Evolutionary conservation across 2,797 vertebrate genomes (phyloP).

Genomic region (Pangasius krempfi): DNA sequence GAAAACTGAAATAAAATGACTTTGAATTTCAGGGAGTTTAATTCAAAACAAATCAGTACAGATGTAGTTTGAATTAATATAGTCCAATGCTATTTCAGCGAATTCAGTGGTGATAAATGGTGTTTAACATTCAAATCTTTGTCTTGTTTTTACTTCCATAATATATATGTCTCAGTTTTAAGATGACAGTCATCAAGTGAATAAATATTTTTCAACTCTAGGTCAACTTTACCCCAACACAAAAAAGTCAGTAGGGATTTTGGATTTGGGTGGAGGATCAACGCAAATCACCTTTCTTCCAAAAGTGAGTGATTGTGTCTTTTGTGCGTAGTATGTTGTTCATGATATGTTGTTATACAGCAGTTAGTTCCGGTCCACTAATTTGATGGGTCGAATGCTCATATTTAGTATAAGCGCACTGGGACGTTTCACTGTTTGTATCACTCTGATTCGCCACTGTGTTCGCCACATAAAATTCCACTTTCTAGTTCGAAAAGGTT

Average conservation of each 20-base stretch:
- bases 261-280: conserved; percentile 87
- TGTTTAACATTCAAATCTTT: neutral
- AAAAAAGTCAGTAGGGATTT: conserved; percentile 78
- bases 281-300: conserved; percentile 88
- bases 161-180: neutral
- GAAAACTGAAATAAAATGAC: neutral
- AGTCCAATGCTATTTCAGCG: neutral
- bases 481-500: neutral
- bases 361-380: neutral
- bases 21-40: neutral
- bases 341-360: neutral
- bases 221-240: conserved; percentile 81
- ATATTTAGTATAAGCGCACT: neutral
- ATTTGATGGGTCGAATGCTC: neutral
- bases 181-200: neutral
- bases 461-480: neutral
- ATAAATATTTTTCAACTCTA: conserved; percentile 55
- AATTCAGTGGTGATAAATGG: neutral
- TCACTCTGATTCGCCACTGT: neutral
- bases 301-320: conserved; percentile 72
- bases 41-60: neutral
- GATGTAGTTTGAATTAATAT: neutral
- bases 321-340: neutral
- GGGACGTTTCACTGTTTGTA: neutral
- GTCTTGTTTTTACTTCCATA: neutral